Conservation (phyloP, 2,113 vertebrate genomes). For the Acrocephalus kingi region DNA sequence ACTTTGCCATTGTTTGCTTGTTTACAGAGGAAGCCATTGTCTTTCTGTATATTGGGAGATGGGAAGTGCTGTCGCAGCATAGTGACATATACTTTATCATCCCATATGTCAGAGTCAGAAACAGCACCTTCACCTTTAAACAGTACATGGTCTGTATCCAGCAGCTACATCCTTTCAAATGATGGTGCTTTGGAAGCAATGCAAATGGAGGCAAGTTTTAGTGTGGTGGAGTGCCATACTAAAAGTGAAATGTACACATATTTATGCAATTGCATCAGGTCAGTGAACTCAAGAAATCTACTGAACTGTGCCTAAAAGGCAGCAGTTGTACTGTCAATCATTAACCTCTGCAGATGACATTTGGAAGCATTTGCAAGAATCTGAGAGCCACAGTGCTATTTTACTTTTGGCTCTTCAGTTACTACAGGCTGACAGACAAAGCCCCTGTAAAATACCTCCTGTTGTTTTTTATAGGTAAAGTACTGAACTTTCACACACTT, state of each 20-base stretch:
- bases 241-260: background rate
- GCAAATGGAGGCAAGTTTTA: background rate
- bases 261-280: background rate
- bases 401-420: background rate
- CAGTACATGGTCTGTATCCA: background rate
- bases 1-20: background rate
- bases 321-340: background rate
- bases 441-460: background rate
- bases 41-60: background rate
- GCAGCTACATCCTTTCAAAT: background rate
- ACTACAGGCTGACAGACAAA: background rate
- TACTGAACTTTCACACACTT: background rate
- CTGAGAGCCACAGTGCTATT: background rate
- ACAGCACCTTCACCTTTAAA: background rate
- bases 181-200: background rate
- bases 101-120: background rate
- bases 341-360: background rate
- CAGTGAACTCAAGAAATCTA: background rate
- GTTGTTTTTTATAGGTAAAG: background rate
- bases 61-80: accelerated
- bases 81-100: background rate
- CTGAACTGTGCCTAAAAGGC: background rate
- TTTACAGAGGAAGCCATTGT: background rate
- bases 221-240: background rate
- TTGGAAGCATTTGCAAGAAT: background rate